Base-by-base conservation (phyloP, 2,113 vertebrate species). In the Brevimyrus niger region DNA sequence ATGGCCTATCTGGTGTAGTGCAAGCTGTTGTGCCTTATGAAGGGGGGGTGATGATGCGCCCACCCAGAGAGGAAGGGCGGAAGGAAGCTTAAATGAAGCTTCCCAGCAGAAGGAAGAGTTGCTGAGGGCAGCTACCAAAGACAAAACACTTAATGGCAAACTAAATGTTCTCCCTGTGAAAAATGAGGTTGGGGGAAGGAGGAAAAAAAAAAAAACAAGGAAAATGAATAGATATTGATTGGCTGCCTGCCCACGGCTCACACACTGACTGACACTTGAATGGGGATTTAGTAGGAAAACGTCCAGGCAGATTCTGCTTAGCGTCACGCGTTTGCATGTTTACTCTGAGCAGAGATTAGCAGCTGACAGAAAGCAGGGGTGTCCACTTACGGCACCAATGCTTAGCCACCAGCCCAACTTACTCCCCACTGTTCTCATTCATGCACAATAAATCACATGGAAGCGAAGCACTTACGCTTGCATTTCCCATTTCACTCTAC, bases 401-500 rank as follows among this genome's bases (percentile, higher is more conserved):
- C 87, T 44, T 19, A 44, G 38, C 11, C 50, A 87, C 35, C 50
- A 53, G n/a, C 17, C 85, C 50, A 27, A 27, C 27, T 17, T 8
- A 50, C 85, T 48, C 31, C 85, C 85, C 47, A 23, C 85, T 50
- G 50, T 88, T 88, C 65, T 80, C 42, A 76, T 69, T 76, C 87
- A 35, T 38, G 47, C 21, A 48, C 61, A 88, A 65, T 58, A 50
- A 51, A 48, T 73, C 44, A 87, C 46, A 4, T 35, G 44, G 27
- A 76, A 88, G 47, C 51, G 73, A 76, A 80, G 47, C 58, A 76
- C 65, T 44, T 46, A 65, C 55, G 35, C 53, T 61, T 21, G 53
- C 86, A 87, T 87, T 58, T 87, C 21, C 51, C 50, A 87, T 87
- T 46, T 86, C 86, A 87, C 55, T 87, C 65, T 31, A 65, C 23